Percentiles rank a stretch among this genome's conserved stretches.
Conservation (phyloP, 2,888 invertebrate genomes). For the Thecocarcelia acutangulata region DNA sequence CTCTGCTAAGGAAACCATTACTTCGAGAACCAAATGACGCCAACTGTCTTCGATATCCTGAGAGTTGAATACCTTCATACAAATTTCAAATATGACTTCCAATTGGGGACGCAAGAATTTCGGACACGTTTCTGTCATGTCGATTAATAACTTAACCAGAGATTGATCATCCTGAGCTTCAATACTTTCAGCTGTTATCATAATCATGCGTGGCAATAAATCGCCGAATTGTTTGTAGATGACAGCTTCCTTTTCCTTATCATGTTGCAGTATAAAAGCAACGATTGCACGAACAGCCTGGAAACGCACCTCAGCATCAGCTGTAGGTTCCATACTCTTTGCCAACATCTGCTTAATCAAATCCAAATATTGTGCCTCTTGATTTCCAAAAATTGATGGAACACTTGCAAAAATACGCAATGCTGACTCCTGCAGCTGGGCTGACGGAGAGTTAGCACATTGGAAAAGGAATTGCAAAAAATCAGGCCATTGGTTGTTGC, state of each 20-base stretch:
- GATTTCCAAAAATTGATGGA: constrained; percentile 98
- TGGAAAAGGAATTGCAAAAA: constrained; percentile 97
- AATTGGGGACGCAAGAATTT: constrained; percentile 95
- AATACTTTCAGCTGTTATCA: constrained; percentile 89
- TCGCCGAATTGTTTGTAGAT: constrained; percentile 94
- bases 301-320: constrained; percentile 88
- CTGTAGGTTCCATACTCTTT: constrained; percentile 88
- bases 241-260: constrained; percentile 91
- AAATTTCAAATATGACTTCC: constrained; percentile 92
- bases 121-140: constrained; percentile 95
- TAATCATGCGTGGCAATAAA: constrained; percentile 89
- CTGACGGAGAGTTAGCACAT: constrained; percentile 92
- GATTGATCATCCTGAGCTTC: constrained; percentile 94
- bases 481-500: constrained; percentile 98
- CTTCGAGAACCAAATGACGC: constrained; percentile 95
- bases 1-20: constrained; percentile 91
- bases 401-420: constrained; percentile 98
- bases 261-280: constrained; percentile 93
- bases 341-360: constrained; percentile 97
- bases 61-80: constrained; percentile 90
- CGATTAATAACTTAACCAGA: constrained; percentile 94
- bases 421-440: constrained; percentile 94
- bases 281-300: constrained; percentile 92
- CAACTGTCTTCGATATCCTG: constrained; percentile 89
- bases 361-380: constrained; percentile 94